Evolutionary conservation across 2,113 vertebrate genomes (phyloP).

Genomic region (Dasyornis broadbenti): DNA sequence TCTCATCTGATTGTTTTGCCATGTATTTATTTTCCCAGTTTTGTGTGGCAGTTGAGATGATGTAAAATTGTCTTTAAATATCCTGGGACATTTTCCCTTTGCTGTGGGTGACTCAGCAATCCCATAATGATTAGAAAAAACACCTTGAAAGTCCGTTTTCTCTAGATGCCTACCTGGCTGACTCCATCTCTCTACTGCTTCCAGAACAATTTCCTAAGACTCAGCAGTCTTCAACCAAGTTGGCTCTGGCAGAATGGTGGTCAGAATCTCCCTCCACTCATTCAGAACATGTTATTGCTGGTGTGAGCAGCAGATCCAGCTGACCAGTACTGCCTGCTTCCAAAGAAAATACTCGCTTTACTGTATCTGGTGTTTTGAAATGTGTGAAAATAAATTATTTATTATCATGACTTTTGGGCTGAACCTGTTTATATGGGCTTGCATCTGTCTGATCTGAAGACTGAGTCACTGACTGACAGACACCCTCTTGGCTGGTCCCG

Average conservation of each 20-base stretch:
- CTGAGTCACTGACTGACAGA: conserved; percentile 53
- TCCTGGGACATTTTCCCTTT: not conserved
- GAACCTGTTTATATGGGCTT: conserved; percentile 48
- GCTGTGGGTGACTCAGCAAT: not conserved
- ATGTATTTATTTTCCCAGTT: not conserved
- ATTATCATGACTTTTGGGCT: conserved; percentile 53
- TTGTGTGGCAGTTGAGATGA: not conserved
- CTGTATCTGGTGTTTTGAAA: conserved; percentile 45
- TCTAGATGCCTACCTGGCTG: not conserved
- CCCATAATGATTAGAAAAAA: not conserved
- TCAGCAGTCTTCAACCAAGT: not conserved
- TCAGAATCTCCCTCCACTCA: conserved; percentile 19
- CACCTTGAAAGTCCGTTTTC: not conserved
- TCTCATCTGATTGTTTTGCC: not conserved
- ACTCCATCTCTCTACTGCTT: not conserved
- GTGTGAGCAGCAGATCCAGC: conserved; percentile 10
- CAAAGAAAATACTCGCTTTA: conserved; percentile 41
- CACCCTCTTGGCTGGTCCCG: conserved; percentile 13
- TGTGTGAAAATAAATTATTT: conserved; percentile 47
- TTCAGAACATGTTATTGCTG: conserved; percentile 30
- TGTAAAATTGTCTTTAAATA: not conserved
- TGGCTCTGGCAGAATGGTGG: conserved; percentile 16
- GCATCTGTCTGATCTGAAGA: conserved; percentile 49
- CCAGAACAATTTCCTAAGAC: not conserved
- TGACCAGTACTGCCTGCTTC: not conserved